phyloP scores from a whole-genome alignment of 2,113 vertebrate genomes.

The Marcusenius ussheri region DNA sequence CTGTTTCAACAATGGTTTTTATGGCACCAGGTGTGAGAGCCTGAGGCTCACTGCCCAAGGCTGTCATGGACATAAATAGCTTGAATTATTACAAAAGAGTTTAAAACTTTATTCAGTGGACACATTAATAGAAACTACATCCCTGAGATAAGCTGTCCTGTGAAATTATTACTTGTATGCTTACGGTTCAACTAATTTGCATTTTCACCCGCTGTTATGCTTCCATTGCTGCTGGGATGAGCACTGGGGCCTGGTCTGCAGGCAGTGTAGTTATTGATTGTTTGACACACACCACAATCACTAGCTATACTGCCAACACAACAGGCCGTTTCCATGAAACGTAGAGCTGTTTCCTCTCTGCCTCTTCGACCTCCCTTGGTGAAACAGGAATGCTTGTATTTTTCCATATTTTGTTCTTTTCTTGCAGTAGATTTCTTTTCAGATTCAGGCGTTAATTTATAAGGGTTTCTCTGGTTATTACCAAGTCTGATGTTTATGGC shows the following conservation, averaged over 20 bases:
- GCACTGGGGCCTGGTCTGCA: slow-evolving; percentile 68
- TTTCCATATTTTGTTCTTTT: background rate
- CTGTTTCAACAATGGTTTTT: background rate
- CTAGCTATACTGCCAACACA: slow-evolving; percentile 81
- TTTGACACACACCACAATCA: slow-evolving; percentile 60
- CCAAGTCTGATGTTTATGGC: background rate
- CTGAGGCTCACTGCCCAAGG: background rate
- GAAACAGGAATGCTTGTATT: background rate
- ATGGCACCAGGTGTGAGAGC: background rate
- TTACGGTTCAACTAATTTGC: background rate
- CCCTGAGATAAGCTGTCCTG: background rate
- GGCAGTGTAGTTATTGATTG: slow-evolving; percentile 91
- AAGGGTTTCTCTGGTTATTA: background rate
- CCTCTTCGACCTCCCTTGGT: background rate
- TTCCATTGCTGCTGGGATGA: background rate
- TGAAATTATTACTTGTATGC: background rate
- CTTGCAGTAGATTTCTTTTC: background rate
- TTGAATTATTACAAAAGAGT: background rate
- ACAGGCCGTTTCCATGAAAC: slow-evolving; percentile 54
- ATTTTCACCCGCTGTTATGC: background rate
- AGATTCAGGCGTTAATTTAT: background rate
- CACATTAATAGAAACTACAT: background rate
- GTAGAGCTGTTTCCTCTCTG: background rate
- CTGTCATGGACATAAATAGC: background rate
- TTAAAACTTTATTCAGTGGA: background rate